A percentile compares a stretch with the other conserved stretches of the same genome.
Conservation (phyloP, 2,888 invertebrate species). For the Mesorhabditis spiculigera region DNA sequence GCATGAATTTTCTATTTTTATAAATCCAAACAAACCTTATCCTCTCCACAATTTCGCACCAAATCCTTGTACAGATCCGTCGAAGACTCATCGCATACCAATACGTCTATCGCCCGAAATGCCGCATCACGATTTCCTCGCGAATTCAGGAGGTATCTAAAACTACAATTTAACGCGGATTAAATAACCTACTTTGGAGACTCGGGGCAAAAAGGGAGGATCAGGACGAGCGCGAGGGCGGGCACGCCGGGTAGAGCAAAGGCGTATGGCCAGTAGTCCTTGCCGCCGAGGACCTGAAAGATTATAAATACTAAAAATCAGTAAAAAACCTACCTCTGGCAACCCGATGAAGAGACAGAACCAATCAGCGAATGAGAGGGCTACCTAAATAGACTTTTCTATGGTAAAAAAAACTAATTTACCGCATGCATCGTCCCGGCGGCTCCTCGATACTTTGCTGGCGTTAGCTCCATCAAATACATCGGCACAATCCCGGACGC, state of each 20-base stretch:
- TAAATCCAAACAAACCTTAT: conserved; percentile 17
- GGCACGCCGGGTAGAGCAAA: conserved; percentile 58
- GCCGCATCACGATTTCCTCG: conserved; percentile 27
- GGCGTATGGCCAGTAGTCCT: conserved; percentile 58
- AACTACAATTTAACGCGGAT: neutral
- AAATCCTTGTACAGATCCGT: conserved; percentile 43
- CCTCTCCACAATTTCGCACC: conserved; percentile 40
- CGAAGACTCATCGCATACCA: conserved; percentile 42
- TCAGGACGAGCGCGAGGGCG: conserved; percentile 43
- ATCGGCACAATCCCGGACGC: conserved; percentile 61
- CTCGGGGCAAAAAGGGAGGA: conserved; percentile 56
- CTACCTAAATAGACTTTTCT: conserved; percentile 39
- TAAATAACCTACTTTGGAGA: conserved; percentile 41
- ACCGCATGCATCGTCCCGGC: conserved; percentile 61
- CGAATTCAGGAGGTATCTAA: conserved; percentile 9
- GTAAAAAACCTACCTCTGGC: conserved; percentile 41
- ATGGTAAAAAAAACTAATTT: neutral
- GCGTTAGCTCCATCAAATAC: conserved; percentile 62
- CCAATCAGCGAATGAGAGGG: conserved; percentile 61
- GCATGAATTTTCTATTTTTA: neutral
- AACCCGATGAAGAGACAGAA: conserved; percentile 62
- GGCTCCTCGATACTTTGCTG: conserved; percentile 60
- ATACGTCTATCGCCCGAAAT: conserved; percentile 27
- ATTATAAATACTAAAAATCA: too few species aligned
- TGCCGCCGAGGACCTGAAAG: conserved; percentile 53